A percentile compares a stretch with the other conserved stretches of the same genome.
These are phyloP conservation scores for Pocillopora meandrina DNA, from an alignment of 92 coral and sea anemone genomes.

Conservation along the genomic window DNA sequence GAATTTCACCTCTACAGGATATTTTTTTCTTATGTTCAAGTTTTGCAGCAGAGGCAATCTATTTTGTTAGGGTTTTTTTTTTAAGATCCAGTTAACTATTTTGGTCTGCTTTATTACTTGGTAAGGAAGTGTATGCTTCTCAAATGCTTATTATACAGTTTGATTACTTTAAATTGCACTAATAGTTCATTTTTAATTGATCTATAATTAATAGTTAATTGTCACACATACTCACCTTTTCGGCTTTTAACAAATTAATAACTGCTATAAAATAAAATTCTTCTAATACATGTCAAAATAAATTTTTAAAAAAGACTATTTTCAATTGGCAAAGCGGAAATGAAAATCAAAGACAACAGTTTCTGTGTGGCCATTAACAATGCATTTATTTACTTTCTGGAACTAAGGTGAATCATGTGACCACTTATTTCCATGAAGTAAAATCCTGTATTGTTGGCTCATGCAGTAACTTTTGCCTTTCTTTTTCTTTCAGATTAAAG, in stretches of 20 bases:
- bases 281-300: not conserved
- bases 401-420: constrained; percentile 9
- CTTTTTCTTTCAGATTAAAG: constrained; percentile 85
- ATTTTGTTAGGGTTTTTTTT: too few relatives aligned
- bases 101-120: not conserved
- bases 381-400: constrained; percentile 39
- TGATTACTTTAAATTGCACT: not conserved
- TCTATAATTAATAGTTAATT: constrained; percentile 25
- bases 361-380: constrained; percentile 67
- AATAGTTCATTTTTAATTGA: not conserved
- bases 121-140: not conserved
- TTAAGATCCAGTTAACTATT: not conserved
- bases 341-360: constrained; percentile 42
- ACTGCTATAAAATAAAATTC: not conserved
- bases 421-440: constrained; percentile 34
- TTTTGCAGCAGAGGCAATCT: too few relatives aligned
- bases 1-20: too few relatives aligned
- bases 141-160: too few relatives aligned
- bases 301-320: not conserved
- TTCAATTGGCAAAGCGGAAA: constrained; percentile 16
- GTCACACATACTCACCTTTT: constrained; percentile 38
- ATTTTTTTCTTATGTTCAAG: too few relatives aligned
- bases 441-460: constrained; percentile 49
- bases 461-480: constrained; percentile 87
- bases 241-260: not conserved